Evolutionary conservation across 2,888 invertebrate species (phyloP).

Genomic region (Hirtodrosophila trivittata): DNA sequence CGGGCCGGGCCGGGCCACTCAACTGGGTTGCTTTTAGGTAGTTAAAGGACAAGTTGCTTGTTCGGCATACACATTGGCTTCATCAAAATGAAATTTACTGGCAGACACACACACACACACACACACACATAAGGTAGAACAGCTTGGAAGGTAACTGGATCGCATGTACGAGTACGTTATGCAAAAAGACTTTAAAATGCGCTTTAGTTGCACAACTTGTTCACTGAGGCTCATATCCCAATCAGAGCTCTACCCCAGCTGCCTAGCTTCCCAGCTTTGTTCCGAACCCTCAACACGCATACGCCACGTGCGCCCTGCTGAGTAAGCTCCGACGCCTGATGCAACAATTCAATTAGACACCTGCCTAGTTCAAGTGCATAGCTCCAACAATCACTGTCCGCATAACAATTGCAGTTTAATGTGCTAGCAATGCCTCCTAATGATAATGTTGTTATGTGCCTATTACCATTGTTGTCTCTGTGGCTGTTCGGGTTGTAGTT

Average conservation of each 20-base stretch:
- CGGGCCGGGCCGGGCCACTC: slow-evolving; percentile 42
- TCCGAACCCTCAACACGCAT: slow-evolving; percentile 29
- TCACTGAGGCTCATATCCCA: slow-evolving; percentile 19
- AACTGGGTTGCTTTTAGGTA: slow-evolving; percentile 54
- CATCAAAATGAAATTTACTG: slow-evolving; percentile 68
- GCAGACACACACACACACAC: slow-evolving; percentile 49
- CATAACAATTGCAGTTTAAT: slow-evolving; percentile 68
- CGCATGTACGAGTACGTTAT: slow-evolving; percentile 58
- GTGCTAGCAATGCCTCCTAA: slow-evolving; percentile 53
- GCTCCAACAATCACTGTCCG: slow-evolving; percentile 20
- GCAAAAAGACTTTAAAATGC: slow-evolving; percentile 67
- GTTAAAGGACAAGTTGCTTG: slow-evolving; percentile 59
- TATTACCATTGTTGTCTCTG: slow-evolving; percentile 54
- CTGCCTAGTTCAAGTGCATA: slow-evolving; percentile 39
- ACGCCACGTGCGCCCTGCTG: slow-evolving; percentile 32
- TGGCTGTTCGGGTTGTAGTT: slow-evolving; percentile 8
- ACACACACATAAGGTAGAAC: slow-evolving; percentile 43
- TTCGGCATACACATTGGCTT: slow-evolving; percentile 41
- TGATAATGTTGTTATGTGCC: slow-evolving; percentile 72
- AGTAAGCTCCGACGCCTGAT: slow-evolving; percentile 27
- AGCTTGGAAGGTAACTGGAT: slow-evolving; percentile 52
- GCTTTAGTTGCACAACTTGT: slow-evolving; percentile 45
- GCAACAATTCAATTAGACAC: slow-evolving; percentile 70
- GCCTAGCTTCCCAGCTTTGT: background rate
- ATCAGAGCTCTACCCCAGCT: background rate